Evolutionary conservation across 2,888 invertebrate genomes (phyloP), one percentile per base, ranked within the genome.

Genomic region (Sipha maydis): DNA sequence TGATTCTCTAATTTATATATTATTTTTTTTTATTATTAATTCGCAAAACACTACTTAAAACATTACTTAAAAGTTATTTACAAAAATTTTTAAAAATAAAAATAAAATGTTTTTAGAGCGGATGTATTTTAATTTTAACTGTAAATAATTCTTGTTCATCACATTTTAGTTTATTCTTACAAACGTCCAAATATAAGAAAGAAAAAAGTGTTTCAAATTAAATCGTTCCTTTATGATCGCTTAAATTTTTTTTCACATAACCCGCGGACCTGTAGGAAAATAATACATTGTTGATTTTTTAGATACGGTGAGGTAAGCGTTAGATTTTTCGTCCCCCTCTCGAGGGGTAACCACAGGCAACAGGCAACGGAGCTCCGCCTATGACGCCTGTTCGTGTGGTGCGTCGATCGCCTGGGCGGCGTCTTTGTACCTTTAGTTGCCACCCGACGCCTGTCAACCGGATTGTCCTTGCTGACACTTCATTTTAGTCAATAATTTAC

Each of bases 371-470:
- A 11, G 34, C 88, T 82, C 82, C 88, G 88, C 88, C 88, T 86
- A 80, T 80, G 79, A 80, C 86, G 86, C 86, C 86, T 88, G 82
- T 75, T 80, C 61, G 75, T 34, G 75, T 76, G 80, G 67, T 41
- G 48, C 31, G 38, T 41, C 75, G 28, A 41, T 56, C 19, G 48
- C 28, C 41, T 80, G 82, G 82, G 80, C 80, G 88, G 80, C 88
- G 88, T 88, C 88, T 76, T 8, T 25, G 86, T 75, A 67, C 34
- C 0, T 82, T 88, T 34, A 76, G 82, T 88, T 88, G 88, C 88
- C 82, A 82, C 82, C 88, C 88, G 85, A 82, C 88, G 88, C 88
- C 88, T 82, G 88, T 82, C 82, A 48, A 41, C 75, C 75, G 82
- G 79, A 82, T 82, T 48, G 3, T 69, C 34, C 25, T 67, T 5